These are phyloP conservation scores for Hemibagrus guttatus DNA, from an alignment of 2,797 vertebrate species.

Conservation along the genomic window DNA sequence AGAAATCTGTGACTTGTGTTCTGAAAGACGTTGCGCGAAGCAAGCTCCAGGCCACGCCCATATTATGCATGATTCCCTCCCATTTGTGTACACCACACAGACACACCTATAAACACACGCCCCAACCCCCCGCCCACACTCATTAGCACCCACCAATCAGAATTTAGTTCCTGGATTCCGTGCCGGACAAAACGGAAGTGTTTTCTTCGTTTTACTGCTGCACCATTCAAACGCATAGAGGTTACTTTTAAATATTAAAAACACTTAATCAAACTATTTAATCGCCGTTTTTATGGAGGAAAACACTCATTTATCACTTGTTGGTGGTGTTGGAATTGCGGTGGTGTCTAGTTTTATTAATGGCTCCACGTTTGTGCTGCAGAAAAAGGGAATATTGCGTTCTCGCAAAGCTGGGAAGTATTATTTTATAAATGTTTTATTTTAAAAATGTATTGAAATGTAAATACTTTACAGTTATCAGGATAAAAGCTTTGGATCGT, in stretches of 20 bases:
- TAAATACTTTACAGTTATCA: not conserved
- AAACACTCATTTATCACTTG: slow-evolving; percentile 50
- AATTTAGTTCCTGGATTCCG: not conserved
- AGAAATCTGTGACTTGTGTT: not conserved
- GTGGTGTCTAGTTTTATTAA: slow-evolving; percentile 91
- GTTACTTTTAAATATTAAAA: not conserved
- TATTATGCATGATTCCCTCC: not conserved
- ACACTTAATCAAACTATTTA: not conserved
- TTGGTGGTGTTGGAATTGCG: slow-evolving; percentile 83
- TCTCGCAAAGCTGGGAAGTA: slow-evolving; percentile 83
- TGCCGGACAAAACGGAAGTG: not conserved
- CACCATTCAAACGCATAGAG: not conserved
- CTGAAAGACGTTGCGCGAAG: not conserved
- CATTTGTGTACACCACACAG: not conserved
- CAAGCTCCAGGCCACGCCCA: not conserved
- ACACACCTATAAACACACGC: not conserved
- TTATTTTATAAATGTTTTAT: not conserved
- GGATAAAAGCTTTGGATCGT: not conserved
- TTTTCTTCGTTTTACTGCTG: not conserved
- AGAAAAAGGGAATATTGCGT: slow-evolving; percentile 92
- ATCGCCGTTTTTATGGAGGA: slow-evolving; percentile 12
- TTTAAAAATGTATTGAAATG: not conserved
- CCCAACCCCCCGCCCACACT: not conserved
- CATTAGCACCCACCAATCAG: not conserved
- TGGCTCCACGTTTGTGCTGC: slow-evolving; percentile 93